Base-by-base conservation (phyloP, 2,797 vertebrate genomes). In the Avahi laniger region DNA sequence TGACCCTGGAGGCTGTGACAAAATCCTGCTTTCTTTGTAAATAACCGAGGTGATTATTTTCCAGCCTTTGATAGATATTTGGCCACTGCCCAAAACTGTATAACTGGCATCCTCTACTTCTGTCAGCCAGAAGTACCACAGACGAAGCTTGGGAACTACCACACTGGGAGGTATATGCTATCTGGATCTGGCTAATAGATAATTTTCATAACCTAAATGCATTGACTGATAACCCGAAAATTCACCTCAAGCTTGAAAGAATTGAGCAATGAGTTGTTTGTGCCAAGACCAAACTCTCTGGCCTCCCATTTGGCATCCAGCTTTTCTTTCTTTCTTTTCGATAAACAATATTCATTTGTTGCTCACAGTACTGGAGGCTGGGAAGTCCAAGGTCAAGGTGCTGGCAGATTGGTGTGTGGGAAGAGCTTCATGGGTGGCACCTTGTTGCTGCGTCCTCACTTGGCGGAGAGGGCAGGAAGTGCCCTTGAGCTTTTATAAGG, bases 131-230 rank as follows among this genome's bases (percentile, higher is more conserved):
- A 82, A 92, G 54, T 8, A 30, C 28, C 35, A 54, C 28, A 82
- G 63, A 38, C 20, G 9, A 88, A 70, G 69, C 30, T 33, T 63
- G n/a, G 33, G 52, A 89, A 83, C 24, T 26, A 50, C 30, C 86
- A 48, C 22, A 78, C n/a, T 8, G 54, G 28, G 54, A 85, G 22
- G 30, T 26, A 3, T 24, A 38, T 43, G 38, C 61, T 94, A 13
- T 82, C 57, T 69, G 52, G 35, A 26, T 76, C 70, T 46, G 38
- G 69, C 65, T 94, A 91, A 96, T 97, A 67, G 93, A 92, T 90
- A 30, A 89, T 93, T 97, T 98, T 93, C 65, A 96, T 82, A 97
- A 91, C 65, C 85, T 79, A 95, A 96, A 93, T 59, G 75, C 89
- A 92, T 97, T 97, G 95, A 95, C 93, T 81, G 80, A 22, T 54